These are phyloP conservation scores for Otus scops DNA, from an alignment of 2,797 vertebrate species.

Conservation along the genomic window DNA sequence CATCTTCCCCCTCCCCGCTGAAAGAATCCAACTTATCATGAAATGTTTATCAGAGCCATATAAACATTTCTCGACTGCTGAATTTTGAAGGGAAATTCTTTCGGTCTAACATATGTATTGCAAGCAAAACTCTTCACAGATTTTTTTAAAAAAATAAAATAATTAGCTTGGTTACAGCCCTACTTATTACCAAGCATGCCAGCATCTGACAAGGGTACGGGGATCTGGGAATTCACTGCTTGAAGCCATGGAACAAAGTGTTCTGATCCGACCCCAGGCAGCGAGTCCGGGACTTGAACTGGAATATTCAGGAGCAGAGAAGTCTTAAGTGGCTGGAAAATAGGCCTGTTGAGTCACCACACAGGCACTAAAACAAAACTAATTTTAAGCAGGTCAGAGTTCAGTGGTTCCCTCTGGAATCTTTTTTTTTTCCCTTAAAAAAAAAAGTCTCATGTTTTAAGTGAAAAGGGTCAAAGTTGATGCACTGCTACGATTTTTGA, in stretches of 20 bases:
- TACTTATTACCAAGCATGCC: slow-evolving; percentile 70
- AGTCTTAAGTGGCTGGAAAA: slow-evolving; percentile 79
- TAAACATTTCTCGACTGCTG: slow-evolving; percentile 72
- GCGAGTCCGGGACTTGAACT: slow-evolving; percentile 72
- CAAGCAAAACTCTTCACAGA: slow-evolving; percentile 45
- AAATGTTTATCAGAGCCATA: slow-evolving; percentile 73
- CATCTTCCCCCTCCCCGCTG: not conserved
- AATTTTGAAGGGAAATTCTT: slow-evolving; percentile 66
- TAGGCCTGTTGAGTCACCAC: slow-evolving; percentile 78
- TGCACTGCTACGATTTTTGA: slow-evolving; percentile 76
- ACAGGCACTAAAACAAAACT: slow-evolving; percentile 81
- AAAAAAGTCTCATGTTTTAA: slow-evolving; percentile 77
- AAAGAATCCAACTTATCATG: slow-evolving; percentile 69
- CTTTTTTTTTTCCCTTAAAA: slow-evolving; percentile 50
- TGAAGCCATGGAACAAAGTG: slow-evolving; percentile 76
- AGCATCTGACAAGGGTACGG: slow-evolving; percentile 71
- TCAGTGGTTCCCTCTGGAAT: slow-evolving; percentile 82
- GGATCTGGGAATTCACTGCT: slow-evolving; percentile 73
- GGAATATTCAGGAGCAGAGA: slow-evolving; percentile 78
- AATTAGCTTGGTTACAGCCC: slow-evolving; percentile 18
- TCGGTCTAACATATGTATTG: slow-evolving; percentile 46
- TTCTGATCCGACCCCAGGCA: slow-evolving; percentile 71
- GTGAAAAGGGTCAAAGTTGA: slow-evolving; percentile 81
- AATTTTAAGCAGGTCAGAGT: slow-evolving; percentile 85
- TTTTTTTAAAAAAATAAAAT: not conserved